Evolutionary conservation across 2,888 invertebrate genomes (phyloP), one percentile per base, ranked within the genome.

Genomic region (Cancer borealis): DNA sequence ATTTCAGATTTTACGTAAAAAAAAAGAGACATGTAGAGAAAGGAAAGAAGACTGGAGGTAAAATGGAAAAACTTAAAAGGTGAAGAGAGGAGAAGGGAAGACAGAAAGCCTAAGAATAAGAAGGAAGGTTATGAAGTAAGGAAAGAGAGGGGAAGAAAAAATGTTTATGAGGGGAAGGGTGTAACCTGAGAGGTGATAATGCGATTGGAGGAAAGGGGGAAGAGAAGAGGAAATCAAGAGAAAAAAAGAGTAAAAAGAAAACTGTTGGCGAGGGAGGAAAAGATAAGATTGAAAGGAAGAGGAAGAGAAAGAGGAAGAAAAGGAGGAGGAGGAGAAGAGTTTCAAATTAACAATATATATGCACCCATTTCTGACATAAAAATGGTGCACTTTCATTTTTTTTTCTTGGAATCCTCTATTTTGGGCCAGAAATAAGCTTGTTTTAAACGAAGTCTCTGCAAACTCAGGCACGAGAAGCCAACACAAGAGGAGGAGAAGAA

Each of bases 111-210:
- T 49, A 49, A 49, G 66, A 17, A 3, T 54, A 17, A 66, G 66
- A n/a, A 21, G 3, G 17, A 17, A 17, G 4, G 17, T 5, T 14
- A 66, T 14, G 66, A 17, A 17, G 17, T 14, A n/a, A 66, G 17
- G 66, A 17, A n/a, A 66, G 66, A 73, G 6, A 73, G 6, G 73
- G n/a, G n/a, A 26, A 8, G n/a, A 73, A 17, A 66, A 21, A 66
- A 66, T 0, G 49, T 49, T 17, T 5, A 66, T 66, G 66, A 66
- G 5, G 73, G 73, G 73, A 26, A 73, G 73, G 0, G 8, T 6
- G 73, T 3, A 73, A 73, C 73, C 21, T 73, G 73, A 73, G 73
- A 73, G 73, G 73, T 26, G 73, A 73, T 73, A 73, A 73, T 73
- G 2, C 73, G 73, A 79, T 5, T 10, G 30, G 14, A 26, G 79